Percentiles rank a stretch among this genome's conserved stretches.
Conservation (phyloP, 1,140 invertebrate species). For the Parapsyche elsis region DNA sequence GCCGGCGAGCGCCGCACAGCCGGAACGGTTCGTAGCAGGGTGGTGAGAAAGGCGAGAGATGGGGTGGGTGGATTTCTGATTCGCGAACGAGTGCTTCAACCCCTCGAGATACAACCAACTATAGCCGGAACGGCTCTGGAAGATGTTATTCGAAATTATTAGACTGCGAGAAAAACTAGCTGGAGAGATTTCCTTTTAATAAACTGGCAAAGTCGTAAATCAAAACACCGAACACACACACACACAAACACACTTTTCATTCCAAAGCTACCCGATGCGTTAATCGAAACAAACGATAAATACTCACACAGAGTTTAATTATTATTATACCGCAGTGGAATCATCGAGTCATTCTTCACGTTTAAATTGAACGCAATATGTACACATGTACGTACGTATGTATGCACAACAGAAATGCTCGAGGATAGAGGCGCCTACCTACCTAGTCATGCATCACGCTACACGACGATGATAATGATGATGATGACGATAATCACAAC, state of each 20-base stretch:
- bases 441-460: slow-evolving; percentile 17
- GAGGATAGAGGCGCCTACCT: slow-evolving; percentile 8
- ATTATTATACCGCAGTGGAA: neutral
- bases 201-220: too few relatives aligned
- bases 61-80: neutral
- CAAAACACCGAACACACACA: too few relatives aligned
- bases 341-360: neutral
- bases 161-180: too few relatives aligned
- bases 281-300: too few relatives aligned
- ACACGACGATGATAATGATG: neutral
- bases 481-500: slow-evolving; percentile 10
- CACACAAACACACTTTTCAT: too few relatives aligned
- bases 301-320: neutral
- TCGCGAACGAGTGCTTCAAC: neutral
- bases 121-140: too few relatives aligned
- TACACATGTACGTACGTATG: too few relatives aligned
- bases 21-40: neutral
- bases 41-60: too few relatives aligned
- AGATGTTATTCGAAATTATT: too few relatives aligned
- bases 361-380: slow-evolving; percentile 4
- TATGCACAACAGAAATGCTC: neutral
- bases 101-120: too few relatives aligned
- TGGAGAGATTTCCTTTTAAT: too few relatives aligned
- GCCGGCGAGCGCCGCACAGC: neutral
- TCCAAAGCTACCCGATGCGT: too few relatives aligned